phyloP scores from a whole-genome alignment of 2,888 invertebrate species.

The Lymantria dispar region DNA sequence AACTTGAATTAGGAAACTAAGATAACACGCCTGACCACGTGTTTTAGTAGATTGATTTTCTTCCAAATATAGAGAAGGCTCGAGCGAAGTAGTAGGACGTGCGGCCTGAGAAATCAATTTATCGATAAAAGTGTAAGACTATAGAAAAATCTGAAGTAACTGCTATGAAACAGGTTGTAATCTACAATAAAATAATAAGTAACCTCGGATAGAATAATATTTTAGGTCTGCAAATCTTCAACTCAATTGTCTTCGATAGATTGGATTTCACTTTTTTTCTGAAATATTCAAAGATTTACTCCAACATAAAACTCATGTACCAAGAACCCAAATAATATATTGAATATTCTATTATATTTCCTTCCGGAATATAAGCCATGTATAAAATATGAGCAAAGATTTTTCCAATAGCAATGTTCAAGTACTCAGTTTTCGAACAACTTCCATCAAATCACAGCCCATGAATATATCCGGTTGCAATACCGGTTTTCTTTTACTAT shows the following conservation, averaged over 20 bases:
- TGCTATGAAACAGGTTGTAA: too few relatives aligned
- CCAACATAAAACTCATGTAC: not conserved
- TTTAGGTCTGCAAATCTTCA: not conserved
- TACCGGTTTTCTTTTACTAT: slow-evolving; percentile 18
- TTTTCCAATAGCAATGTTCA: slow-evolving; percentile 6
- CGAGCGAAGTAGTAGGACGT: too few relatives aligned
- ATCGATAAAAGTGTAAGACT: too few relatives aligned
- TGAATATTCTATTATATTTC: slow-evolving; percentile 5
- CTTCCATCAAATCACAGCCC: slow-evolving; percentile 22
- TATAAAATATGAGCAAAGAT: slow-evolving; percentile 11
- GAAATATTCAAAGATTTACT: slow-evolving; percentile 1
- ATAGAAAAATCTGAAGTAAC: too few relatives aligned
- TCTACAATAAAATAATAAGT: too few relatives aligned
- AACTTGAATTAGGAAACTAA: too few relatives aligned
- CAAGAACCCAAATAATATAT: not conserved
- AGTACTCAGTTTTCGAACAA: slow-evolving; percentile 9
- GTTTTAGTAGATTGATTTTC: too few relatives aligned
- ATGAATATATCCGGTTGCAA: slow-evolving; percentile 22
- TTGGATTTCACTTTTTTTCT: not conserved
- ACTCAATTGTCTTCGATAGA: not conserved
- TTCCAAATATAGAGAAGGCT: too few relatives aligned
- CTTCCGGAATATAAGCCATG: slow-evolving; percentile 1
- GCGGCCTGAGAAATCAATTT: too few relatives aligned
- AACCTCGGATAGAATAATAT: too few relatives aligned
- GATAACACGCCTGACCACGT: too few relatives aligned